A percentile compares a stretch with the other conserved stretches of the same genome.
These are phyloP conservation scores for Megalonaias nervosa DNA, from an alignment of 1,140 invertebrate genomes.

Conservation along the genomic window DNA sequence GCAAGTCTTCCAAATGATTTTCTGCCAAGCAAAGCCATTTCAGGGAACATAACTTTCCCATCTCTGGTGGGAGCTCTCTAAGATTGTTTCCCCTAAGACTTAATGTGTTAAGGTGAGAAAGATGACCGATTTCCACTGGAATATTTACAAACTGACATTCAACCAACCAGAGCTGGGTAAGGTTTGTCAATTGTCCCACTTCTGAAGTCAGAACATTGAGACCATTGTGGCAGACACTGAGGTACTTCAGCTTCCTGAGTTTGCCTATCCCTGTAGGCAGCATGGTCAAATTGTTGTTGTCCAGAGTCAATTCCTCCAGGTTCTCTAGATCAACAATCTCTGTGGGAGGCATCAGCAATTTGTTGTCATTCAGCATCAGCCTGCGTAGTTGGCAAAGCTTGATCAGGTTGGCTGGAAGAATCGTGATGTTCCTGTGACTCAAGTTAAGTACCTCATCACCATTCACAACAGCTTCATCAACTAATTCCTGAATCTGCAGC, in stretches of 20 bases:
- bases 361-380: conserved; percentile 62
- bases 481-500: conserved; percentile 46
- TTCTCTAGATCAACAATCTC: conserved; percentile 51
- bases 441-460: conserved; percentile 50
- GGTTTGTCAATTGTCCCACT: conserved; percentile 50
- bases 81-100: conserved; percentile 59
- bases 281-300: conserved; percentile 66
- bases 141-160: conserved; percentile 55
- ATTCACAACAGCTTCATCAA: conserved; percentile 45
- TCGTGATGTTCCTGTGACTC: conserved; percentile 56
- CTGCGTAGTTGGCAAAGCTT: conserved; percentile 43
- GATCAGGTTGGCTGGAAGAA: conserved; percentile 50
- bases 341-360: conserved; percentile 64
- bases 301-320: conserved; percentile 62
- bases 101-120: conserved; percentile 58
- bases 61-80: conserved; percentile 45
- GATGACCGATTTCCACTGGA: conserved; percentile 55
- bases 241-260: conserved; percentile 54
- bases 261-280: conserved; percentile 56
- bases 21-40: conserved; percentile 63
- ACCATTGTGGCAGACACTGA: conserved; percentile 63
- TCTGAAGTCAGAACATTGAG: conserved; percentile 54
- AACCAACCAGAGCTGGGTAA: conserved; percentile 63
- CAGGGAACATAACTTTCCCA: conserved; percentile 51
- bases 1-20: conserved; percentile 59